A percentile compares a stretch with the other conserved stretches of the same genome.
These are phyloP conservation scores for Sebastes matsubarae DNA, from an alignment of 2,797 vertebrate species.

Conservation along the genomic window DNA sequence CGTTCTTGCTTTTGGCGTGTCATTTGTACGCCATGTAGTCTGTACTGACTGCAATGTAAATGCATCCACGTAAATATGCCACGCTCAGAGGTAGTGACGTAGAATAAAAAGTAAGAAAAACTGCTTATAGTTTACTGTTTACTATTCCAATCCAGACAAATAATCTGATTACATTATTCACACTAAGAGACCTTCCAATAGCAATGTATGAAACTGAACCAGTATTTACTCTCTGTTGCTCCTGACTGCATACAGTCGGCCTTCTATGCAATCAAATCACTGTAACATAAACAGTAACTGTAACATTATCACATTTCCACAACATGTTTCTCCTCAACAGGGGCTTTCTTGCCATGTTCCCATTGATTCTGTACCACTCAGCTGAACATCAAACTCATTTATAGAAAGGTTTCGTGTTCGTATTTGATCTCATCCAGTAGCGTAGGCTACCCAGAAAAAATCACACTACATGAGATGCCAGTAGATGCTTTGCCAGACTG, in stretches of 20 bases:
- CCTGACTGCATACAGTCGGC: background rate
- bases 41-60: too few relatives aligned
- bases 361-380: background rate
- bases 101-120: too few relatives aligned
- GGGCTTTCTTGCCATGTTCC: background rate
- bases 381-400: background rate
- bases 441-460: background rate
- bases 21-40: too few relatives aligned
- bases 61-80: too few relatives aligned
- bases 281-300: background rate
- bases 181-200: background rate
- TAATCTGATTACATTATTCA: too few relatives aligned
- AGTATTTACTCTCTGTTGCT: background rate
- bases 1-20: too few relatives aligned
- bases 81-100: too few relatives aligned
- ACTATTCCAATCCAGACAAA: too few relatives aligned
- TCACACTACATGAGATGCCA: background rate
- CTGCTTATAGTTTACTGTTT: too few relatives aligned
- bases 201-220: background rate
- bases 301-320: background rate
- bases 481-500: slow-evolving; percentile 6
- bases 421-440: background rate
- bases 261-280: background rate
- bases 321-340: background rate
- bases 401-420: background rate